phyloP scores from a whole-genome alignment of 2,888 invertebrate genomes.

The Blastobasis adustella region DNA sequence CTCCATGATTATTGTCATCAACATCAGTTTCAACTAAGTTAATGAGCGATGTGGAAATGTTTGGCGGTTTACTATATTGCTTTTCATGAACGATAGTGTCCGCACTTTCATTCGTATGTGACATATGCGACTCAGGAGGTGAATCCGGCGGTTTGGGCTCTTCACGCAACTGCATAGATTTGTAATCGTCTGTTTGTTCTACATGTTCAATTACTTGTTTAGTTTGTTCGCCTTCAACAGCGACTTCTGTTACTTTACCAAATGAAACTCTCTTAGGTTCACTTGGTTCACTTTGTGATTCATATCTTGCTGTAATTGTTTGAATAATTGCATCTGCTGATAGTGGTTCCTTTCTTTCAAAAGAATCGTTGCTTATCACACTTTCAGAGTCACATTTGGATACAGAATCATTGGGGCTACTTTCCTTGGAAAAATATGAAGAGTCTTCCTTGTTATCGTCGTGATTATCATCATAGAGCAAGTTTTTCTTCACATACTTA shows the following conservation, averaged over 20 bases:
- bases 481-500: slow-evolving; percentile 60
- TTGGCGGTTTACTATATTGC: slow-evolving; percentile 8
- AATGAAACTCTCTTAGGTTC: neutral
- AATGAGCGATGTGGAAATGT: slow-evolving; percentile 22
- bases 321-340: neutral
- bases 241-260: too few relatives aligned
- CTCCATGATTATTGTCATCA: slow-evolving; percentile 16
- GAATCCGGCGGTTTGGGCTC: slow-evolving; percentile 12
- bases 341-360: neutral
- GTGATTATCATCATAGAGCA: slow-evolving; percentile 47
- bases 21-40: slow-evolving; percentile 21
- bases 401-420: slow-evolving; percentile 53
- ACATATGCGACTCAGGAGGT: slow-evolving; percentile 10
- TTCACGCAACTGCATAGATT: slow-evolving; percentile 42
- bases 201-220: slow-evolving; percentile 19
- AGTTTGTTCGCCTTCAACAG: neutral
- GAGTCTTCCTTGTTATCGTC: slow-evolving; percentile 38
- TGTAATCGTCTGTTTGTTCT: slow-evolving; percentile 56
- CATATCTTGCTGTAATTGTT: neutral
- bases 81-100: slow-evolving; percentile 1
- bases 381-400: slow-evolving; percentile 56
- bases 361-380: slow-evolving; percentile 39
- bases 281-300: neutral
- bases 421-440: slow-evolving; percentile 63
- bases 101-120: neutral